A percentile compares a stretch with the other conserved stretches of the same genome.
phyloP scores from a whole-genome alignment of 2,888 invertebrate species.

The Smittia aterrima region DNA sequence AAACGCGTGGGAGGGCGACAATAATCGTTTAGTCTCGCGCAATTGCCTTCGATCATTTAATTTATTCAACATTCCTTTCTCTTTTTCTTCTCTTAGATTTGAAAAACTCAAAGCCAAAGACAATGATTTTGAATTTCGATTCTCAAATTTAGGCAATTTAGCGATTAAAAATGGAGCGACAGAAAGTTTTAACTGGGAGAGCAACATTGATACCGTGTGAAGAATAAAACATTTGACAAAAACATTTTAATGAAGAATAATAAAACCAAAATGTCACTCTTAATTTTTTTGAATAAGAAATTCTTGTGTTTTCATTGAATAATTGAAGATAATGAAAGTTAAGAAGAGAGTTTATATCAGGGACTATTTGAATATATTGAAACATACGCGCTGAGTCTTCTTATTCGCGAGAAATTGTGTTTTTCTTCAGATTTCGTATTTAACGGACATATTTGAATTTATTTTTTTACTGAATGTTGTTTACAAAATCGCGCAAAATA shows the following conservation, averaged over 20 bases:
- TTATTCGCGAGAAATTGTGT: too few relatives aligned
- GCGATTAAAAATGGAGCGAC: conserved; percentile 71
- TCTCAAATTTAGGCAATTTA: conserved; percentile 80
- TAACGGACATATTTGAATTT: too few relatives aligned
- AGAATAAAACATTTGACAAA: neutral
- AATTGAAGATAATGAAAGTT: too few relatives aligned
- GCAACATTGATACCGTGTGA: conserved; percentile 65
- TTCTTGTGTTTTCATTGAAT: neutral
- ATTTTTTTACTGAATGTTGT: too few relatives aligned
- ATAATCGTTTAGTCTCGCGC: too few relatives aligned
- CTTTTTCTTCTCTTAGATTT: conserved; percentile 61
- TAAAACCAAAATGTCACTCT: conserved; percentile 9
- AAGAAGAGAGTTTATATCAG: too few relatives aligned
- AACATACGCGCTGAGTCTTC: too few relatives aligned
- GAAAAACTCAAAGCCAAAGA: conserved; percentile 76
- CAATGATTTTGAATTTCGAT: conserved; percentile 76
- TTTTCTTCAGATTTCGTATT: too few relatives aligned
- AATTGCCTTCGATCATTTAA: neutral
- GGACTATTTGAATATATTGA: too few relatives aligned
- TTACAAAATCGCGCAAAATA: too few relatives aligned
- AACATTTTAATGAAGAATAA: neutral
- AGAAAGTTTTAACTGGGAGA: conserved; percentile 89
- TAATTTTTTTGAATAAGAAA: conserved; percentile 7
- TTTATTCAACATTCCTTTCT: conserved; percentile 26
- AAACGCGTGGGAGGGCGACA: too few relatives aligned